These are phyloP conservation scores for Microtus oregoni DNA, from an alignment of 2,113 vertebrate species.

Conservation along the genomic window DNA sequence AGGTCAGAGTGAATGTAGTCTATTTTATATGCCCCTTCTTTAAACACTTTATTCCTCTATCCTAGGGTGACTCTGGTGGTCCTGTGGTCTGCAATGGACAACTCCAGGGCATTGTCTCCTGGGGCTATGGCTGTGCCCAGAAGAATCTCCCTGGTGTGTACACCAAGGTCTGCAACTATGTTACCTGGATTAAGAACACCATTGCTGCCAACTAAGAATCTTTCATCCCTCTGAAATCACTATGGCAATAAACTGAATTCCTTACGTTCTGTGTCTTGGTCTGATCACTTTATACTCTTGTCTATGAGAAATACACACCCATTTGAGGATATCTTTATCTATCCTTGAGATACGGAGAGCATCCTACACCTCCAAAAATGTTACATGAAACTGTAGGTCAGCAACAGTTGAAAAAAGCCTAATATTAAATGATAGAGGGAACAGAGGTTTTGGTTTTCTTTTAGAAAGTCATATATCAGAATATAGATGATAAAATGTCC, in stretches of 20 bases:
- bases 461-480: not conserved
- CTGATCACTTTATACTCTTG: too few relatives aligned
- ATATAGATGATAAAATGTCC: not conserved
- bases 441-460: not conserved
- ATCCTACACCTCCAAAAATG: too few relatives aligned
- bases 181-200: conserved; percentile 86
- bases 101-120: conserved; percentile 84
- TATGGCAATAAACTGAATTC: too few relatives aligned
- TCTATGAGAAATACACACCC: too few relatives aligned
- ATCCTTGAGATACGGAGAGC: too few relatives aligned
- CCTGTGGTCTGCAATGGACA: conserved; percentile 85
- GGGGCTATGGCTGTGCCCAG: too few relatives aligned
- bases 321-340: too few relatives aligned
- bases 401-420: too few relatives aligned
- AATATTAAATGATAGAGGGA: not conserved
- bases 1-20: not conserved
- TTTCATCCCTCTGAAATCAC: too few relatives aligned
- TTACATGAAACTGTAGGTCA: not conserved
- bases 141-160: too few relatives aligned
- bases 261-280: too few relatives aligned
- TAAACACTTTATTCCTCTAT: not conserved
- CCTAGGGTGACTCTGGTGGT: conserved; percentile 90
- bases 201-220: conserved; percentile 75
- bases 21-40: not conserved
- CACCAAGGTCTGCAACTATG: conserved; percentile 88